phyloP scores from a whole-genome alignment of 2,888 invertebrate species.

The Cyclophora albipunctata region DNA sequence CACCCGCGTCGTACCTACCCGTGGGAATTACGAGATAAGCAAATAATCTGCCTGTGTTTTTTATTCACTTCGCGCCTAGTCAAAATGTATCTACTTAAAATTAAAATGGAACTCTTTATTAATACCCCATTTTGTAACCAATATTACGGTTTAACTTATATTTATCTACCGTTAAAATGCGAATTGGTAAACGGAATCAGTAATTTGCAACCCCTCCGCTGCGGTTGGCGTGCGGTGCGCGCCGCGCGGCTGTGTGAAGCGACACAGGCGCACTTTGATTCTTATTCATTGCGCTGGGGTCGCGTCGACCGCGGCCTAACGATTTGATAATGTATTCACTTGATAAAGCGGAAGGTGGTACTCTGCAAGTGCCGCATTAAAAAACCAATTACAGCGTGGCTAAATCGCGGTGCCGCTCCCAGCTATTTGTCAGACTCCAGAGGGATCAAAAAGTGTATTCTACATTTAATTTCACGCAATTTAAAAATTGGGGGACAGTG shows the following conservation, averaged over 20 bases:
- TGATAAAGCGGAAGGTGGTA: constrained; percentile 73
- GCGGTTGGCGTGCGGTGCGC: constrained; percentile 28
- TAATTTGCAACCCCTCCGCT: constrained; percentile 61
- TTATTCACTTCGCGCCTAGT: no score
- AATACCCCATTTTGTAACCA: no score
- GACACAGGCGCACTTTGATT: constrained; percentile 62
- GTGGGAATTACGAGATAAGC: no score
- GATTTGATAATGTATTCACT: constrained; percentile 76
- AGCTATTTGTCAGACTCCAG: constrained; percentile 72
- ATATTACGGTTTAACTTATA: constrained; percentile 50
- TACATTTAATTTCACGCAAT: constrained; percentile 76
- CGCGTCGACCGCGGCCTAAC: constrained; percentile 59
- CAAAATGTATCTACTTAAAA: no score
- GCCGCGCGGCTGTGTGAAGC: constrained; percentile 37
- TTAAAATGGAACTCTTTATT: no score
- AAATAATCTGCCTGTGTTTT: no score
- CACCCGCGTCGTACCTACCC: no score
- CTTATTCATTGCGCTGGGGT: constrained; percentile 65
- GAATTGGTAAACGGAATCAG: constrained; percentile 46
- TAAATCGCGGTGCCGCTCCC: constrained; percentile 65
- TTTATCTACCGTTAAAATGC: constrained; percentile 64
- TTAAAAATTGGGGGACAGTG: constrained; percentile 62
- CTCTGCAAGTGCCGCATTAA: constrained; percentile 70
- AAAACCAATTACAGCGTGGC: constrained; percentile 74
- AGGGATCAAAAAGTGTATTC: constrained; percentile 69